Evolutionary conservation across 2,888 invertebrate genomes (phyloP), one percentile per base, ranked within the genome.

Genomic region (Cosmopolites sordidus): DNA sequence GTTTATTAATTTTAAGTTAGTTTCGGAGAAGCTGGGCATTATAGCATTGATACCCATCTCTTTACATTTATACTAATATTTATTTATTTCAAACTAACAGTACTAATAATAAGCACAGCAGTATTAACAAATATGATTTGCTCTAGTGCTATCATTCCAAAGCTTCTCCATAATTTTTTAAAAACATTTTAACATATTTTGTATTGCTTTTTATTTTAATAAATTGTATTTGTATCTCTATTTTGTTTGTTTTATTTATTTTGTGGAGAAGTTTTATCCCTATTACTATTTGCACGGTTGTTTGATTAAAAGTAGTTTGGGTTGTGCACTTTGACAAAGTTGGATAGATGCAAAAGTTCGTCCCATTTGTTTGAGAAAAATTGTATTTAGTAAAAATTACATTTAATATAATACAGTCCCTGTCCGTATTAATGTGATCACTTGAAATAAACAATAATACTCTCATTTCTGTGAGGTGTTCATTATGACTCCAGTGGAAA

Each of bases 101-200:
- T 52, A 55, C 54, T 50, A 53, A 17, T 50, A 54, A 48, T 39
- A 49, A 55, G 49, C 56, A 33, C 33, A 48, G 59, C 58, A 39
- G 60, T 59, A 57, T 61, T 57, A 50, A 54, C 48, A 12, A 4
- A 11, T 11, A 11, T n/a, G 33, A 45, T 57, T 58, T 64, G 62
- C 30, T 66, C 67, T 68, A 56, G 67, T 69, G 70, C 67, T 69
- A 62, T 68, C 66, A 65, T 71, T 72, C 70, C 68, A 64, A 70
- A 69, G 73, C 72, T 73, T 73, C 73, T 73, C 72, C 71, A 70
- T 70, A 57, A 62, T 44, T 56, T 56, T 51, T 48, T 59, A 33
- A 11, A 5, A 4, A 33, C 33, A 5, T 33, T 12, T 27, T 6
- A 5, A 27, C 27, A 27, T 9, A 27, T 46, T 54, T 54, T 58